A percentile compares a stretch with the other conserved stretches of the same genome.
Evolutionary conservation across 2,113 vertebrate species (phyloP).

Genomic region (Pholis gunnellus): DNA sequence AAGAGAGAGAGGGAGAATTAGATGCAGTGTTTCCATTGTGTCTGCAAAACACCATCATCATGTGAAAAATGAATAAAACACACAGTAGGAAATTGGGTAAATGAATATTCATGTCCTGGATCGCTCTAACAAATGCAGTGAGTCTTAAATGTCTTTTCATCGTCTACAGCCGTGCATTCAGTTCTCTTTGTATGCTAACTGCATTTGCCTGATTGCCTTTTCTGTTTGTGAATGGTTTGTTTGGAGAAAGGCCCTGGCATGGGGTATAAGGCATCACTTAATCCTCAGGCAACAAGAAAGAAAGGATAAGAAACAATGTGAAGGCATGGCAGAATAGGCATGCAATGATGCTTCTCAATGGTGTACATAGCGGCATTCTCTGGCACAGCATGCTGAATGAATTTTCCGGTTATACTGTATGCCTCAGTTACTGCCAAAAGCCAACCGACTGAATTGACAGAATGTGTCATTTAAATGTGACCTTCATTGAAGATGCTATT

Average conservation of each 20-base stretch:
- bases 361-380: slow-evolving; percentile 70
- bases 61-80: slow-evolving; percentile 70
- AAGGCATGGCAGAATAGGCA: slow-evolving; percentile 76
- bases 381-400: slow-evolving; percentile 57
- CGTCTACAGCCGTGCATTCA: slow-evolving; percentile 62
- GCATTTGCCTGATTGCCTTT: slow-evolving; percentile 80
- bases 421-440: slow-evolving; percentile 64
- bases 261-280: slow-evolving; percentile 75
- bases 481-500: slow-evolving; percentile 54
- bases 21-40: slow-evolving; percentile 32
- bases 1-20: neutral
- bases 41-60: slow-evolving; percentile 55
- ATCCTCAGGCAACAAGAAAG: slow-evolving; percentile 72
- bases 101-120: slow-evolving; percentile 78
- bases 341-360: slow-evolving; percentile 72
- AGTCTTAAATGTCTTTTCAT: slow-evolving; percentile 69
- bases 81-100: slow-evolving; percentile 56
- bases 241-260: slow-evolving; percentile 76
- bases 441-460: slow-evolving; percentile 49
- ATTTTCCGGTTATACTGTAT: slow-evolving; percentile 64
- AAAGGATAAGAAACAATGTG: slow-evolving; percentile 73
- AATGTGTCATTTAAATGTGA: slow-evolving; percentile 49
- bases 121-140: slow-evolving; percentile 65
- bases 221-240: slow-evolving; percentile 79
- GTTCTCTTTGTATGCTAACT: slow-evolving; percentile 70